Evolutionary conservation across 2,797 vertebrate genomes (phyloP).

Genomic region (Leptoclinus maculatus): DNA sequence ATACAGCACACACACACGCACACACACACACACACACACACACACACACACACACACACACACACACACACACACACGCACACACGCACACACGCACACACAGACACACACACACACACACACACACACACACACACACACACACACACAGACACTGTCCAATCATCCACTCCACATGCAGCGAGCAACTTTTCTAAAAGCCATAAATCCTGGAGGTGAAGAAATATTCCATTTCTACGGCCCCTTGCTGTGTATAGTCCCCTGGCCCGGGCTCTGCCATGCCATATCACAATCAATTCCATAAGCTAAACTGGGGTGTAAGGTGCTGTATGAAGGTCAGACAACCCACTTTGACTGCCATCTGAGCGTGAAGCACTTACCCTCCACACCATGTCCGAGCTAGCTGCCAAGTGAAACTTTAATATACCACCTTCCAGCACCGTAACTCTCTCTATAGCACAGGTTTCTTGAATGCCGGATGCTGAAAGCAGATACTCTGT

Average conservation of each 20-base stretch:
- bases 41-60: conserved; percentile 21
- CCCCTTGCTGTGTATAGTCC: conserved; percentile 60
- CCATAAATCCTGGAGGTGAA: conserved; percentile 64
- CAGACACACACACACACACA: conserved; percentile 7
- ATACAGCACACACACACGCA: background rate
- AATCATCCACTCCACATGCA: conserved; percentile 64
- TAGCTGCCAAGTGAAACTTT: conserved; percentile 54
- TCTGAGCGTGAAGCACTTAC: conserved; percentile 72
- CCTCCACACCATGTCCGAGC: conserved; percentile 63
- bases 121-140: conserved; percentile 23
- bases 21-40: conserved; percentile 3
- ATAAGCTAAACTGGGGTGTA: conserved; percentile 68
- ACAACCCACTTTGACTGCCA: conserved; percentile 70
- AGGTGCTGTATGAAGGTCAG: conserved; percentile 71
- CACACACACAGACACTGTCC: conserved; percentile 35
- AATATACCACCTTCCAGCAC: conserved; percentile 45
- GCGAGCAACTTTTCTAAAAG: conserved; percentile 58
- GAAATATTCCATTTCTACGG: conserved; percentile 72
- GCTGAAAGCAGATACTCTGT: conserved; percentile 34
- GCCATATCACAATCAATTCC: conserved; percentile 75
- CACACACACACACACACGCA: conserved; percentile 23
- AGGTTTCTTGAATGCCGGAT: conserved; percentile 43
- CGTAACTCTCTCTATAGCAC: conserved; percentile 21
- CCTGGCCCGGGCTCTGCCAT: conserved; percentile 54
- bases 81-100: background rate